These are phyloP conservation scores for Sphaeridia pumilis DNA, from an alignment of 2,888 invertebrate species.

Conservation along the genomic window DNA sequence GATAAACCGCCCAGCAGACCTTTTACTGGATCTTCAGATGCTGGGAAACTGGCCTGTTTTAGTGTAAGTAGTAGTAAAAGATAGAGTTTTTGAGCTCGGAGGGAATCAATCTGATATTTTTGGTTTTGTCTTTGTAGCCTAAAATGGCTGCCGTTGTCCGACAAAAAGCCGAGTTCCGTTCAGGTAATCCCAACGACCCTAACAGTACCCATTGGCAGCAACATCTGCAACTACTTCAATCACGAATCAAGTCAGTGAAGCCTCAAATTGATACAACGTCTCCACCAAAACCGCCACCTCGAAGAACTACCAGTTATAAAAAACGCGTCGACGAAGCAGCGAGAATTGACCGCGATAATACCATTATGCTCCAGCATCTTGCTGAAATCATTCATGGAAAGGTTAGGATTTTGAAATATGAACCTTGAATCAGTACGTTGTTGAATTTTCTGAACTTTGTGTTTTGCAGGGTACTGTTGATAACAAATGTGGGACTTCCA, in stretches of 20 bases:
- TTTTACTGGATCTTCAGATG: no score
- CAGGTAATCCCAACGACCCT: slow-evolving; percentile 17
- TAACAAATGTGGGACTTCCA: slow-evolving; percentile 9
- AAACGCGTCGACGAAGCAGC: slow-evolving; percentile 23
- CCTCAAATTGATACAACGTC: slow-evolving; percentile 23
- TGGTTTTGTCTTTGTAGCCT: neutral
- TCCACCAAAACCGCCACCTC: slow-evolving; percentile 19
- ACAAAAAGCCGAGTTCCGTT: slow-evolving; percentile 14
- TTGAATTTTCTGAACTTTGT: no score
- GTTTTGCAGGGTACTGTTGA: slow-evolving; percentile 19
- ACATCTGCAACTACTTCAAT: slow-evolving; percentile 19
- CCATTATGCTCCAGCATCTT: slow-evolving; percentile 25
- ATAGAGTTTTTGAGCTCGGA: no score
- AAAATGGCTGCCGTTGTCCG: neutral
- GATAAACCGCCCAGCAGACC: no score
- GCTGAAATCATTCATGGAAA: slow-evolving; percentile 28
- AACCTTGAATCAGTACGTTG: neutral
- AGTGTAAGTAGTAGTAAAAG: no score
- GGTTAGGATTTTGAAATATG: no score
- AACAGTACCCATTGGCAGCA: slow-evolving; percentile 16
- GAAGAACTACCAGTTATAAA: slow-evolving; percentile 24
- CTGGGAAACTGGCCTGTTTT: no score
- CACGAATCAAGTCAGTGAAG: slow-evolving; percentile 19
- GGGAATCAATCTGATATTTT: no score
- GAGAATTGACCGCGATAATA: slow-evolving; percentile 33